Base-by-base conservation (phyloP, 2,113 vertebrate species). In the Eira barbara region DNA sequence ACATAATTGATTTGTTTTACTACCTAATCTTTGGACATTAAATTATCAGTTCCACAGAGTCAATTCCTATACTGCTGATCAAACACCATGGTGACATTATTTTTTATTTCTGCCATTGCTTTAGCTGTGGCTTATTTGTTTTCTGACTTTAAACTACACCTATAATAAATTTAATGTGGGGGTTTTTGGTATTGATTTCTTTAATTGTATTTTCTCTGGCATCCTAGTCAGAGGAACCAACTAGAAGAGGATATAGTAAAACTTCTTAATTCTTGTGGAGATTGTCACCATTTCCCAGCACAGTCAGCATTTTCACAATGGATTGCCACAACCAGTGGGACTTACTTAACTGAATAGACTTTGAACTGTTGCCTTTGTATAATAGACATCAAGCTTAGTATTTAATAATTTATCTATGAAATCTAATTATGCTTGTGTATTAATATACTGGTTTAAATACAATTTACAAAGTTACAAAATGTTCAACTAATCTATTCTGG, bases 81-180 rank as follows among this genome's bases (percentile, higher is more conserved):
- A 65, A 47, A 89, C 34, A 88, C 27, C 20, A 2, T 80, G 49
- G 29, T 94, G 63, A 96, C 67, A 90, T 91, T 79, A 78, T 87
- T 97, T 88, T 85, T 85, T 65, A 39, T 93, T 89, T 97, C 74
- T 97, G 80, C 90, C 81, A 74, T 88, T 88, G 27, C 45, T 29
- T 91, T 96, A 94, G 47, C 83, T 97, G 34, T 91, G 67, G 69
- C 73, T 96, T 95, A 57, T 45, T 90, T 95, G 63, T 97, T 95
- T 94, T 94, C 45, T 91, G 49, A 42, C 82, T 94, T 97, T 94
- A 92, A 96, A 95, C 55, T 92, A 85, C 23, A 96, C 34, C 27
- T 91, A 9, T 93, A 96, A 92, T 96, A 96, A 97, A 92, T 29
- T 88, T 95, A 93, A 71, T 85, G 12, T 96, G 47, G 6, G 6